phyloP scores from a whole-genome alignment of 2,888 invertebrate genomes.

The Parnassius smintheus region DNA sequence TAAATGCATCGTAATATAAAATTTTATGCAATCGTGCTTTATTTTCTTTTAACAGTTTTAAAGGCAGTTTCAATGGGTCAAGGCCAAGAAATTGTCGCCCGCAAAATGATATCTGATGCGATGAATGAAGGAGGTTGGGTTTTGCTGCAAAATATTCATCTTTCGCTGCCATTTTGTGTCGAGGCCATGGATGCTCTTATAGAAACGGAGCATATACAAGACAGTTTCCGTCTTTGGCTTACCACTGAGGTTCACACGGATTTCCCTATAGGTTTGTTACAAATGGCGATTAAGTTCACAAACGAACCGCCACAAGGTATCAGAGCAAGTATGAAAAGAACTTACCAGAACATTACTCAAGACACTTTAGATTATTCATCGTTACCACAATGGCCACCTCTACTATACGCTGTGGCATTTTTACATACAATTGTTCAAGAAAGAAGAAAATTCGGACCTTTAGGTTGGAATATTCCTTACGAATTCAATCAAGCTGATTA shows the following conservation, averaged over 20 bases:
- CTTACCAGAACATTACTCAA: constrained; percentile 93
- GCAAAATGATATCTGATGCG: constrained; percentile 89
- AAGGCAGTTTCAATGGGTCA: constrained; percentile 98
- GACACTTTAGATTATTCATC: constrained; percentile 96
- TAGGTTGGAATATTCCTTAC: constrained; percentile 98
- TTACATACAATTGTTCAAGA: constrained; percentile 97
- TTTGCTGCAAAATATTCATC: constrained; percentile 95
- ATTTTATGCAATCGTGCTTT: too few species aligned
- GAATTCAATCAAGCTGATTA: constrained; percentile 99
- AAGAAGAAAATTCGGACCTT: constrained; percentile 95
- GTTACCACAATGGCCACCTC: constrained; percentile 95
- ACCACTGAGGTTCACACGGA: constrained; percentile 96
- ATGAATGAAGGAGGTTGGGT: constrained; percentile 95
- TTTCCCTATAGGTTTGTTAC: constrained; percentile 93
- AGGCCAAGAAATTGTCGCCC: constrained; percentile 94
- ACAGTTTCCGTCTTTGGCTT: constrained; percentile 94
- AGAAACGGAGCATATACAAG: constrained; percentile 91
- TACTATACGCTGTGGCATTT: constrained; percentile 96
- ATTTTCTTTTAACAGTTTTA: constrained; percentile 74
- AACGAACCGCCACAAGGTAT: constrained; percentile 99
- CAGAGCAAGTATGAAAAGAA: constrained; percentile 93
- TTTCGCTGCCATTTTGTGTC: constrained; percentile 96
- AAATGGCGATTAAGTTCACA: constrained; percentile 98
- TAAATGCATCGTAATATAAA: too few species aligned
- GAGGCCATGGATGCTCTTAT: constrained; percentile 95